Conservation (phyloP, 2,797 vertebrate genomes). For the Pteropus rufus region DNA sequence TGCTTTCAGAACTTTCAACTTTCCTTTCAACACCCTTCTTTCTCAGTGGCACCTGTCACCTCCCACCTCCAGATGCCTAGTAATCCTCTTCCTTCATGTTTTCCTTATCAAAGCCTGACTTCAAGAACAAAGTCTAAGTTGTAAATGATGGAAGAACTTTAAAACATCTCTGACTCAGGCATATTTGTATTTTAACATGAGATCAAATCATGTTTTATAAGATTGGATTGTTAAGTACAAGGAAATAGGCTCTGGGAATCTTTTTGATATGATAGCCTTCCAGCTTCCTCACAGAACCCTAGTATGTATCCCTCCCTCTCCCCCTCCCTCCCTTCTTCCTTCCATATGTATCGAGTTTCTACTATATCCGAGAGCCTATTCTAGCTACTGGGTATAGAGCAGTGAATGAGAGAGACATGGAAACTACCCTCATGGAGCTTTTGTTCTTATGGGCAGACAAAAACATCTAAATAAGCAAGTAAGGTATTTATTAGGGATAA, state of each 20-base stretch:
- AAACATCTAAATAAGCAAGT: neutral
- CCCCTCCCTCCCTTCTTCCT: neutral
- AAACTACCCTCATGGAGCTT: neutral
- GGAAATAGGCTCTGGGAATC: neutral
- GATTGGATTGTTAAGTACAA: neutral
- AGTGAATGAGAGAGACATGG: neutral
- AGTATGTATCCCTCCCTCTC: neutral
- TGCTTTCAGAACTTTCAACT: conserved; percentile 16
- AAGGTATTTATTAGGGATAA: neutral
- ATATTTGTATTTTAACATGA: neutral
- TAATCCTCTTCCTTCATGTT: neutral
- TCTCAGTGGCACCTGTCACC: neutral
- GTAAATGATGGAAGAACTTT: neutral
- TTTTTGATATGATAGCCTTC: neutral
- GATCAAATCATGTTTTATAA: neutral
- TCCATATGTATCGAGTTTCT: neutral
- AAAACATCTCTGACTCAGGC: neutral
- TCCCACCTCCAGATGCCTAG: neutral
- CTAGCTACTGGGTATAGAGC: neutral
- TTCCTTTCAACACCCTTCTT: neutral
- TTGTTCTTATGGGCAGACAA: neutral
- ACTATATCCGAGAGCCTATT: neutral
- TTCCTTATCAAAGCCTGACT: conserved; percentile 35
- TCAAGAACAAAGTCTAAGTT: neutral
- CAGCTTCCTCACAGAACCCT: neutral